Evolutionary conservation across 2,797 vertebrate species (phyloP).

Genomic region (Propithecus perrieri): DNA sequence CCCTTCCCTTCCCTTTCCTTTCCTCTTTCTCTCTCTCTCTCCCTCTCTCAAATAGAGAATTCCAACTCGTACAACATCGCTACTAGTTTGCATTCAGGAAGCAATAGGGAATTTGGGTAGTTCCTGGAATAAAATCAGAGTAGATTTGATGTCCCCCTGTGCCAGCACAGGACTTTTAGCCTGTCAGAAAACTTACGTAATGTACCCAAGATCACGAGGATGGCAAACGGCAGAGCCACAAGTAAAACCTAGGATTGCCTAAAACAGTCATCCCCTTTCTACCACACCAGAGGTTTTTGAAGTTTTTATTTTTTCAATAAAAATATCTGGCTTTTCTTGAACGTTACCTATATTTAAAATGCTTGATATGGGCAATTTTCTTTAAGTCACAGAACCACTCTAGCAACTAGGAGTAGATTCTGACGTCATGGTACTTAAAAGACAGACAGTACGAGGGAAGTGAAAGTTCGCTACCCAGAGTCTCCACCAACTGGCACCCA

Average conservation of each 20-base stretch:
- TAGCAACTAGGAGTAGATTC: background rate
- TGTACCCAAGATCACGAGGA: background rate
- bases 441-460: accelerated
- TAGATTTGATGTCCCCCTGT: background rate
- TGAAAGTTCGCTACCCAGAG: no score
- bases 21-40: no score
- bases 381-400: background rate
- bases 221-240: background rate
- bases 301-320: background rate
- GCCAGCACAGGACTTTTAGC: accelerated
- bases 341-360: background rate
- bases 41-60: background rate
- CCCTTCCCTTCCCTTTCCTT: no score
- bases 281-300: background rate
- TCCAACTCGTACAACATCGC: background rate
- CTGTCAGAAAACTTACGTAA: background rate
- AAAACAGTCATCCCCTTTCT: background rate
- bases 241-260: background rate
- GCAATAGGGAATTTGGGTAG: background rate
- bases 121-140: background rate
- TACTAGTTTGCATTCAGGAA: background rate
- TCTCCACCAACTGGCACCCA: background rate
- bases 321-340: background rate
- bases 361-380: background rate
- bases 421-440: background rate